A percentile compares a stretch with the other conserved stretches of the same genome.
phyloP scores from a whole-genome alignment of 1,140 invertebrate species.

The Copidosoma floridanum region DNA sequence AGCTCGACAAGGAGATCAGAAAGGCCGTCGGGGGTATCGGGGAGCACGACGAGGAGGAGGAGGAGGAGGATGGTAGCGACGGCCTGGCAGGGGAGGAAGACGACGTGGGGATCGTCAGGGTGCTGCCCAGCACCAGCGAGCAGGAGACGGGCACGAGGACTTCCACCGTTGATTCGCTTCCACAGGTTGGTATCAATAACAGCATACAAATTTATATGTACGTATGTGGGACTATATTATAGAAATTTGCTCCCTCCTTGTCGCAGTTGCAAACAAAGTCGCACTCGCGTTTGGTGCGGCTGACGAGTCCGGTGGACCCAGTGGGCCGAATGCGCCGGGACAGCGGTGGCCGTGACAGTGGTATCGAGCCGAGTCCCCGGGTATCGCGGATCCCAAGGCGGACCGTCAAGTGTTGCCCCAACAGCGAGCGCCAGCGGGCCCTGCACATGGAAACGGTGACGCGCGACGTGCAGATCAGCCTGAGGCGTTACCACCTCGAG shows the following conservation, averaged over 20 bases:
- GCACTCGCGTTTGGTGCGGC: background rate
- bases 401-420: slow-evolving; percentile 46
- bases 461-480: slow-evolving; percentile 50
- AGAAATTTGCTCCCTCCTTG: background rate
- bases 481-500: slow-evolving; percentile 79
- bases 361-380: slow-evolving; percentile 54
- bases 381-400: slow-evolving; percentile 51
- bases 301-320: background rate
- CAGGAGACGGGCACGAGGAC: slow-evolving; percentile 42
- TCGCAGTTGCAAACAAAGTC: slow-evolving; percentile 1
- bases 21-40: slow-evolving; percentile 37
- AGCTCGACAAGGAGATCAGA: slow-evolving; percentile 47
- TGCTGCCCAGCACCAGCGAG: slow-evolving; percentile 50
- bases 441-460: slow-evolving; percentile 51
- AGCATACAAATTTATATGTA: too few species aligned
- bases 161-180: slow-evolving; percentile 38
- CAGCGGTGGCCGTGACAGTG: slow-evolving; percentile 51
- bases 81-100: slow-evolving; percentile 21
- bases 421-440: slow-evolving; percentile 45
- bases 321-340: slow-evolving; percentile 45
- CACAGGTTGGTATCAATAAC: slow-evolving; percentile 44
- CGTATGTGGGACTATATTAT: background rate
- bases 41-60: slow-evolving; percentile 41
- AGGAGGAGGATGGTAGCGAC: slow-evolving; percentile 33
- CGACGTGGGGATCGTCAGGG: slow-evolving; percentile 43